A percentile compares a stretch with the other conserved stretches of the same genome.
Conservation (phyloP, 2,113 vertebrate genomes). For the Phalacrocorax pelagicus region DNA sequence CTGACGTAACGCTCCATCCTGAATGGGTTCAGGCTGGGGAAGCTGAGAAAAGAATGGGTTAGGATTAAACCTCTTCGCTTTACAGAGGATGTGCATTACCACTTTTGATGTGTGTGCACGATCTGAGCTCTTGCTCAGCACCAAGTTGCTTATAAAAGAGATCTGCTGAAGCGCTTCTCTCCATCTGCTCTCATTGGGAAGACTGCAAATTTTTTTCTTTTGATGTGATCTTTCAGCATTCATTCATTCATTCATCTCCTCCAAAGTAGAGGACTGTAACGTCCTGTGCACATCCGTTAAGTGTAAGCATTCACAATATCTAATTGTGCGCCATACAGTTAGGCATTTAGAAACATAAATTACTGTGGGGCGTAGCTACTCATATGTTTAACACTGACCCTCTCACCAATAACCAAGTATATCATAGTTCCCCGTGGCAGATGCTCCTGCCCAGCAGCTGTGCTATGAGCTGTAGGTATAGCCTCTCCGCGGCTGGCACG, state of each 20-base stretch:
- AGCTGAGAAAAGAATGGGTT: background rate
- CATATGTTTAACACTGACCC: background rate
- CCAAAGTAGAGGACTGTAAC: background rate
- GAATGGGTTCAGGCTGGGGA: background rate
- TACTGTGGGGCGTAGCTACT: background rate
- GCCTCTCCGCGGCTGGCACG: rapidly evolving
- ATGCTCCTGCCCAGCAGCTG: background rate
- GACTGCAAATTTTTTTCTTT: background rate
- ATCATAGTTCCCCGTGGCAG: rapidly evolving
- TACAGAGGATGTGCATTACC: background rate
- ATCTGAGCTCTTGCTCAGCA: background rate
- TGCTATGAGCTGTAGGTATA: background rate
- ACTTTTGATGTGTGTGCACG: background rate
- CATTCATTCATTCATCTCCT: background rate
- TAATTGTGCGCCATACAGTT: rapidly evolving
- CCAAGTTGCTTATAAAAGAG: background rate
- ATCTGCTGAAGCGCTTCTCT: background rate
- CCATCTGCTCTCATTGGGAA: background rate
- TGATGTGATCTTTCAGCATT: background rate
- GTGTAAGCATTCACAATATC: background rate
- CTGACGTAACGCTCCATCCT: background rate
- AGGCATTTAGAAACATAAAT: background rate
- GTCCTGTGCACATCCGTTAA: background rate
- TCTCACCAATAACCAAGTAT: background rate
- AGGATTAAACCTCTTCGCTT: background rate